Evolutionary conservation across 2,113 vertebrate species (phyloP).

Genomic region (Toxostoma redivivum): DNA sequence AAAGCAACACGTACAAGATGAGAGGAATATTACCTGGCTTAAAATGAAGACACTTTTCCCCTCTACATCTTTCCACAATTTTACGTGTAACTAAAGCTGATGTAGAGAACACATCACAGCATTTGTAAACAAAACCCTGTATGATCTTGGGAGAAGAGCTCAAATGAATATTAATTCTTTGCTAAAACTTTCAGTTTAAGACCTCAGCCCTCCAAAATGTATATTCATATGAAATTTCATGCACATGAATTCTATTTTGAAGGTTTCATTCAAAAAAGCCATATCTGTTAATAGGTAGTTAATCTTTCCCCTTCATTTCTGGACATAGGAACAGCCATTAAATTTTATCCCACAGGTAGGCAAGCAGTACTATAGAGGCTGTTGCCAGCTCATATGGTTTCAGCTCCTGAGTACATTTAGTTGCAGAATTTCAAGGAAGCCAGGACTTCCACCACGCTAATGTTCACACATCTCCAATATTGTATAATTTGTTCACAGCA

Average conservation of each 20-base stretch:
- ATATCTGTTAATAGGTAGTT: fast-evolving
- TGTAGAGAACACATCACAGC: neutral
- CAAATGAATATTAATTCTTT: neutral
- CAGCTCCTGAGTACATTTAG: neutral
- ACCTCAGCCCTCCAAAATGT: neutral
- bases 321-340: neutral
- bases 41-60: neutral
- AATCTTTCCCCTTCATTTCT: neutral
- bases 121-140: neutral
- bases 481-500: neutral
- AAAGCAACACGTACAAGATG: neutral
- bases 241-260: neutral
- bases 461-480: neutral
- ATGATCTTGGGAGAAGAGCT: fast-evolving
- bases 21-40: neutral
- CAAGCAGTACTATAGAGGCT: neutral
- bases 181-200: neutral
- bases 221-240: neutral
- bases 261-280: neutral
- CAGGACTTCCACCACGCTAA: neutral
- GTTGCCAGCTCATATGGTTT: neutral
- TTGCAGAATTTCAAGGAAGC: neutral
- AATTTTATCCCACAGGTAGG: neutral
- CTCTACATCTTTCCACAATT: neutral
- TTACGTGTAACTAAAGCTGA: neutral